A percentile compares a stretch with the other conserved stretches of the same genome.
phyloP scores from a whole-genome alignment of 2,113 vertebrate genomes.

The human (Homo sapiens) region DNA sequence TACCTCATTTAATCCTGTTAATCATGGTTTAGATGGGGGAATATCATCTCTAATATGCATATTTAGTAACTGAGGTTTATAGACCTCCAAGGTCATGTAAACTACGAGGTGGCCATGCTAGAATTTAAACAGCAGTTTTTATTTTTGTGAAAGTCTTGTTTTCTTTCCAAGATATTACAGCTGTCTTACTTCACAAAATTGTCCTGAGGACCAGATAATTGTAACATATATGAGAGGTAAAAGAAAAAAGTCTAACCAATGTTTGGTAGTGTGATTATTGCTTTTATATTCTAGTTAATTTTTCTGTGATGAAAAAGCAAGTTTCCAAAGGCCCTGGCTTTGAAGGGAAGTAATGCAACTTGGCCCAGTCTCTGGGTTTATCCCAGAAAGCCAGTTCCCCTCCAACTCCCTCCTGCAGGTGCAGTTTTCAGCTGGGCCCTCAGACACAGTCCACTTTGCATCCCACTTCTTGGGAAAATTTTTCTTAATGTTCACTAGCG shows the following conservation, averaged over 20 bases:
- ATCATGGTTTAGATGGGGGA: background rate
- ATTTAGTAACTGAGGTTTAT: background rate
- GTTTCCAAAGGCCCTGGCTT: slow-evolving; percentile 21
- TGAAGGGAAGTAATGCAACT: background rate
- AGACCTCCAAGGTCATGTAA: background rate
- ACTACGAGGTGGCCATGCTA: too few species aligned
- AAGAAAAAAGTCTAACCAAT: background rate
- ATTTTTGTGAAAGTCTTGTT: slow-evolving; percentile 14
- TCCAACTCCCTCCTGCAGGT: background rate
- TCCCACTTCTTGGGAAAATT: background rate
- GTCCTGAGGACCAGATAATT: slow-evolving; percentile 43
- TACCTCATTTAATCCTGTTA: background rate
- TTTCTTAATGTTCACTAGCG: too few species aligned
- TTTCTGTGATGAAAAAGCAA: background rate
- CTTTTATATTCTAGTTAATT: background rate
- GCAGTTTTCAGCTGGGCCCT: background rate
- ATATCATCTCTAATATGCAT: background rate
- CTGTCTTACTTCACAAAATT: slow-evolving; percentile 9
- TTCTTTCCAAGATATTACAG: background rate
- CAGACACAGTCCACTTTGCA: background rate
- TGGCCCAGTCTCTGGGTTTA: background rate
- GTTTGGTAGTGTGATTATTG: slow-evolving; percentile 28
- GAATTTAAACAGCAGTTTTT: background rate
- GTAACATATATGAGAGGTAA: slow-evolving; percentile 50
- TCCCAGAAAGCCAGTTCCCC: background rate